Evolutionary conservation across 2,888 invertebrate genomes (phyloP).

Genomic region (Thymelicus lineola): DNA sequence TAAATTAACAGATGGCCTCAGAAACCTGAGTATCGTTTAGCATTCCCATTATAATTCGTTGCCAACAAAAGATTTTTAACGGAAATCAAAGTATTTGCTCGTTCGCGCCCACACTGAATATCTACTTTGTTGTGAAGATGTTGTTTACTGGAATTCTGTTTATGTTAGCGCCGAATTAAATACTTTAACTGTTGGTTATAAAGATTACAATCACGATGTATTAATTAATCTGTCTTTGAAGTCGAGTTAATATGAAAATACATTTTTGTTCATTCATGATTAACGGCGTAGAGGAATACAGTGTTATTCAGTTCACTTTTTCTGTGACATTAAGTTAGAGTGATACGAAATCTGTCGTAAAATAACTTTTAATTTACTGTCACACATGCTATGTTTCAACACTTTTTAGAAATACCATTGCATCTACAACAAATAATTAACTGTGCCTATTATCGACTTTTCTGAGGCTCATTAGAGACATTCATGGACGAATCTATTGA

Average conservation of each 20-base stretch:
- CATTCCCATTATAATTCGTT: conserved; percentile 61
- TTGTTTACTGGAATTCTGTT: conserved; percentile 27
- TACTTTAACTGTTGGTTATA: conserved; percentile 10
- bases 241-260: conserved; percentile 3
- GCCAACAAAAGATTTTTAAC: conserved; percentile 67
- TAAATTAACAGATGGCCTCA: conserved; percentile 76
- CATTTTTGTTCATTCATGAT: neutral
- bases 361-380: too few relatives aligned
- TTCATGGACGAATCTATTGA: too few relatives aligned
- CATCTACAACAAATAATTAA: too few relatives aligned
- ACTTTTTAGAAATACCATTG: too few relatives aligned
- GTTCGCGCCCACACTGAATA: conserved; percentile 33
- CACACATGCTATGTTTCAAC: too few relatives aligned
- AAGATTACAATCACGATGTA: conserved; percentile 1
- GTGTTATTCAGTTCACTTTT: too few relatives aligned
- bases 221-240: conserved; percentile 10
- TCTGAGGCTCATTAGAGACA: too few relatives aligned
- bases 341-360: too few relatives aligned
- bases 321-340: too few relatives aligned
- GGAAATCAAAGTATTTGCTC: conserved; percentile 66
- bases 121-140: conserved; percentile 24
- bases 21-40: conserved; percentile 64
- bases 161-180: neutral
- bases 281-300: neutral
- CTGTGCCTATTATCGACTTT: too few relatives aligned